Evolutionary conservation across 2,888 invertebrate genomes (phyloP).

Genomic region (Spicauda simplicius): DNA sequence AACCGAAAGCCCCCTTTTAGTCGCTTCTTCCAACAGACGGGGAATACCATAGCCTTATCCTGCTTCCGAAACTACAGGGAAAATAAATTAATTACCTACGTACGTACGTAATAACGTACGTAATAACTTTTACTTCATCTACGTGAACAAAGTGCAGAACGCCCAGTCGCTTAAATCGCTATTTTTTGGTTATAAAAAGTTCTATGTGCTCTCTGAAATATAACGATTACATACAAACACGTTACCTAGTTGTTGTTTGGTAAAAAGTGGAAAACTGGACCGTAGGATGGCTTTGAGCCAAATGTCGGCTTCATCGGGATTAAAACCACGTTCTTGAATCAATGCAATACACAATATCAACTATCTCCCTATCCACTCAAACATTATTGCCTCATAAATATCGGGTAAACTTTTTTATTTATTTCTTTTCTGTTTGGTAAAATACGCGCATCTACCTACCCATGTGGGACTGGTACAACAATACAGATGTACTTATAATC

Average conservation of each 20-base stretch:
- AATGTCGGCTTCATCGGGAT: constrained; percentile 56
- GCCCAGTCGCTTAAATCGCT: background rate
- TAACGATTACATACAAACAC: constrained; percentile 9
- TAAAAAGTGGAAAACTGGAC: constrained; percentile 10
- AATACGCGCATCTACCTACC: background rate
- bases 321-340: constrained; percentile 46
- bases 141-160: too few species aligned
- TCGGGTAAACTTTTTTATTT: constrained; percentile 38
- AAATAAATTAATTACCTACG: too few species aligned
- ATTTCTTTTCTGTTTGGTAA: constrained; percentile 18
- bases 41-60: too few species aligned
- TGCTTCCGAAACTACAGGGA: too few species aligned
- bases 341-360: constrained; percentile 39
- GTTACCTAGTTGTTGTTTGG: constrained; percentile 11
- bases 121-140: too few species aligned
- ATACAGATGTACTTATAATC: background rate
- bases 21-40: too few species aligned
- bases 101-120: too few species aligned
- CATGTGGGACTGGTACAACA: background rate
- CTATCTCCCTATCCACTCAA: constrained; percentile 39
- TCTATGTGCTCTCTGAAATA: background rate
- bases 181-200: background rate
- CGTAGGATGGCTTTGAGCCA: constrained; percentile 59
- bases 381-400: constrained; percentile 43
- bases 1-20: too few species aligned